A percentile compares a stretch with the other conserved stretches of the same genome.
These are phyloP conservation scores for Echiichthys vipera DNA, from an alignment of 2,797 vertebrate genomes.

Conservation along the genomic window DNA sequence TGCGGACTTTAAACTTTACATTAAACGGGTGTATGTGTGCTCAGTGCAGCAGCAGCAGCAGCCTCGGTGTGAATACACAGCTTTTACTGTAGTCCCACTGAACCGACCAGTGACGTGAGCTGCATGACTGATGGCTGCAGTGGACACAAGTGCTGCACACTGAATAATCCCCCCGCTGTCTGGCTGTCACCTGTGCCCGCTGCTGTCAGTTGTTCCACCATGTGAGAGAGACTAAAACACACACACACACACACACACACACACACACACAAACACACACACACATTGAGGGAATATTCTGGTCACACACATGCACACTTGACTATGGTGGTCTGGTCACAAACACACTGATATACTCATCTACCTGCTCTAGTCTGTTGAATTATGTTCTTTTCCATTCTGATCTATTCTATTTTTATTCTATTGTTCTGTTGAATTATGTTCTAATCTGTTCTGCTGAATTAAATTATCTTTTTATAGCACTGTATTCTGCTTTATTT, in stretches of 20 bases:
- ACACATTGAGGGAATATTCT: constrained; percentile 12
- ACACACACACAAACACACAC: background rate
- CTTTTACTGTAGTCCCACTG: no score
- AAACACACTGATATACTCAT: background rate
- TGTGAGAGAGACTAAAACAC: constrained; percentile 16
- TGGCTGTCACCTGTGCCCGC: constrained; percentile 65
- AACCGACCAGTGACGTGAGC: constrained; percentile 50
- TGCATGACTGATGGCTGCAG: constrained; percentile 64
- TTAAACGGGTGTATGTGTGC: background rate
- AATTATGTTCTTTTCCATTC: no score
- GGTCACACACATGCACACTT: background rate
- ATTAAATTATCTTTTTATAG: no score
- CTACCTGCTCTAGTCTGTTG: background rate
- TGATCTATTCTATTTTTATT: background rate
- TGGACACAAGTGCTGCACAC: constrained; percentile 54
- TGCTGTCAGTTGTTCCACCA: constrained; percentile 65
- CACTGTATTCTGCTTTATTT: background rate
- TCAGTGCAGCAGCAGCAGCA: constrained; percentile 2
- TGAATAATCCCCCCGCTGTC: constrained; percentile 28
- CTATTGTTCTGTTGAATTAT: background rate
- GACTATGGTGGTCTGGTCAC: background rate
- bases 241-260: constrained; percentile 2
- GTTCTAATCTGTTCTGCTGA: background rate
- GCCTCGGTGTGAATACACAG: constrained; percentile 16
- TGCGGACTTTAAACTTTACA: no score